Evolutionary conservation across 2,888 invertebrate genomes (phyloP), one percentile per base, ranked within the genome.

Genomic region (Troilus luridus): DNA sequence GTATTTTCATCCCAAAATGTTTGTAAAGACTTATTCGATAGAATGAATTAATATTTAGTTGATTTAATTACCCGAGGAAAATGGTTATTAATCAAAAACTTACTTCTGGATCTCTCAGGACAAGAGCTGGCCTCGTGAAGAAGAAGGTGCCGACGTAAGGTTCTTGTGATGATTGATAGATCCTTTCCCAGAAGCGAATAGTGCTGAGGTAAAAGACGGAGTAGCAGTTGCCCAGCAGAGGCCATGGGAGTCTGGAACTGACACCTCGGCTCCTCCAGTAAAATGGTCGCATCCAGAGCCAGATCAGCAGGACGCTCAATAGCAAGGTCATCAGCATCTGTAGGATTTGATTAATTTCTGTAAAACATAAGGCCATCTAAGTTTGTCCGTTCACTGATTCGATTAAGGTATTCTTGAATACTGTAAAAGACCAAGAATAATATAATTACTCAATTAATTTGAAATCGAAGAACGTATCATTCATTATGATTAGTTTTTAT

Each of bases 31-130:
- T 59, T 1, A 14, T 14, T 59, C n/a, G n/a, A n/a, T n/a, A 59
- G 14, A 59, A 59, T 6, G 14, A 59, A 1, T 12, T 12, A 59
- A 59, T 12, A 59, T 59, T 14, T 59, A 12, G 10, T 59, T 59
- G 5, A 59, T 59, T 12, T 59, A 59, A 8, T 41, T 1, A 41
- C 41, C 2, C 10, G 10, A 5, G 10, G 10, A 12, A 3, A 77
- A 17, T 54, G 6, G 17, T 54, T 12, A 54, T 0, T 8, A 17
- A 17, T n/a, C 7, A n/a, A 1, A n/a, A 5, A 3, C n/a, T 85
- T 14, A 85, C 85, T 56, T 85, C n/a, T 56, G 85, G 85, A n/a
- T 85, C 85, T 19, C 85, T 85, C 8, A 85, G 56, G 3, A 85
- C n/a, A 10, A 85, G 85, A 56, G 56, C 85, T n/a, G 85, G 56